These are phyloP conservation scores for Peromyscus aztecus DNA, from an alignment of 2,797 vertebrate genomes.

Conservation along the genomic window DNA sequence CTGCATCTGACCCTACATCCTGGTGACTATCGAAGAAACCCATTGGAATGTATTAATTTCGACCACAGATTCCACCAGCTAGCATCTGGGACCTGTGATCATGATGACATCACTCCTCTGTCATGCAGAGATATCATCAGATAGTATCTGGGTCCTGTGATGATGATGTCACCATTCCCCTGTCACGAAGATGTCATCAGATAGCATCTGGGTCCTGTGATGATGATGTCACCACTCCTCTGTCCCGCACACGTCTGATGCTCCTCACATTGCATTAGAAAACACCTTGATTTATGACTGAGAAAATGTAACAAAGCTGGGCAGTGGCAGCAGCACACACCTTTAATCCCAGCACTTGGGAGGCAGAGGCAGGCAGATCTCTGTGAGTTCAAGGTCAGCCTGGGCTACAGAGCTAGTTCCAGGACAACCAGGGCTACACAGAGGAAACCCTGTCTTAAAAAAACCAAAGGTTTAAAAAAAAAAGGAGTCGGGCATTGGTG, in stretches of 20 bases:
- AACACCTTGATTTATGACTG: not conserved
- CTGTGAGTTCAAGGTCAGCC: not conserved
- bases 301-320: not conserved
- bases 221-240: no score
- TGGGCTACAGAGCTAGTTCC: no score
- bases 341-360: not conserved
- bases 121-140: no score
- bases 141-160: no score
- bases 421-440: no score
- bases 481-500: no score
- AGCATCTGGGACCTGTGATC: not conserved
- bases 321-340: fast-evolving
- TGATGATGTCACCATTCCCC: no score
- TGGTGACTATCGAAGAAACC: not conserved
- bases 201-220: no score
- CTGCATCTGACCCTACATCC: not conserved
- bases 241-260: no score
- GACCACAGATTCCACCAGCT: not conserved
- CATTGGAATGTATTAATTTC: not conserved
- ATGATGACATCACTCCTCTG: no score
- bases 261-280: not conserved
- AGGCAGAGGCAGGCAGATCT: not conserved
- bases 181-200: no score
- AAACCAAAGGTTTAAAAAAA: not conserved
- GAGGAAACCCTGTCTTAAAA: no score